These are phyloP conservation scores for Ictalurus punctatus DNA, from an alignment of 2,113 vertebrate genomes.

Conservation along the genomic window DNA sequence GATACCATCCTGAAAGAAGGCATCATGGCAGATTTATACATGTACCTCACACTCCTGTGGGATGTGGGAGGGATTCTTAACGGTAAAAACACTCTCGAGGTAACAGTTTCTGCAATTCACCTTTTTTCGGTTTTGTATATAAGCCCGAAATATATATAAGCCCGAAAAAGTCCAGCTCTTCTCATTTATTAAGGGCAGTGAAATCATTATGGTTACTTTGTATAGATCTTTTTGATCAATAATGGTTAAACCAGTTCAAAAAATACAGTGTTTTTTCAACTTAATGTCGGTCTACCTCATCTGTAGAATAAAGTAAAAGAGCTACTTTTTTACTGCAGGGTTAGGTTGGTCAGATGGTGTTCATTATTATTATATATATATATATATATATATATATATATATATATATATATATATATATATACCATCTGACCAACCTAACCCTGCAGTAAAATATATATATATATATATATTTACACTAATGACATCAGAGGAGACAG, in stretches of 20 bases:
- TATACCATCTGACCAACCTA: too few species aligned
- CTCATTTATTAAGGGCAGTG: neutral
- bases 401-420: too few species aligned
- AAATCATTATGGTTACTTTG: neutral
- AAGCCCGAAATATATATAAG: neutral
- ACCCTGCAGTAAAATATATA: too few species aligned
- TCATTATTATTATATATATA: neutral
- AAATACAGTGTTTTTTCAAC: neutral
- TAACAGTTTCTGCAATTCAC: neutral
- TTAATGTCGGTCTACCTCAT: neutral
- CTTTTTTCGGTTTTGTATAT: neutral
- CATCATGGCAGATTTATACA: neutral
- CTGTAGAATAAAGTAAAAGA: neutral
- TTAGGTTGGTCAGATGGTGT: neutral
- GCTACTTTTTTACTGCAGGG: neutral
- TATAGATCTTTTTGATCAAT: neutral
- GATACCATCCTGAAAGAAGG: neutral
- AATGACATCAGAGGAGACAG: neutral
- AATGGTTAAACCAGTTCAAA: neutral
- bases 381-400: too few species aligned
- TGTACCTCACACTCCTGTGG: neutral
- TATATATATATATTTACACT: neutral
- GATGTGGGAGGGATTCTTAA: neutral
- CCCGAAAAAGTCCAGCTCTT: neutral
- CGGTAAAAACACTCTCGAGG: neutral